Evolutionary conservation across 2,113 vertebrate species (phyloP), one percentile per base, ranked within the genome.

Genomic region (Proteles cristata): DNA sequence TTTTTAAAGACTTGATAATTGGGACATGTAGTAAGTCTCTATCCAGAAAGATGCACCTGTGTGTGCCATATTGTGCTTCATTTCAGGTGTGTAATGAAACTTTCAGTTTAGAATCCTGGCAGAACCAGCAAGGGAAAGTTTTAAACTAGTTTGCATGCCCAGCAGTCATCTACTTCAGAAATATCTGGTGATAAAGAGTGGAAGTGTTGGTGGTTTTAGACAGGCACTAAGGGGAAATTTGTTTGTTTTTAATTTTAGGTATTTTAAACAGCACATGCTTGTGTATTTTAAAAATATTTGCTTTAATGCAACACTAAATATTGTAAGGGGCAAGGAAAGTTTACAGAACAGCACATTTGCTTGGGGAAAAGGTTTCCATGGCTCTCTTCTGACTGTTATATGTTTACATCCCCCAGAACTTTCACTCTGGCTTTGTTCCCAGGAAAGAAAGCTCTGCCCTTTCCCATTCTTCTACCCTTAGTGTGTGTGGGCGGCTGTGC

Each of bases 361-460:
- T 96, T 79, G 65, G 92, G 79, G 79, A 96, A 82, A 95, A 93
- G 87, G 76, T 98, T 97, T 96, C 90, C 85, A 76, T 96, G 90
- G 84, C 83, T 97, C 33, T 96, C 55, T 5, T 50, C 74, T 93
- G 61, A 92, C 92, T 92, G 83, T 92, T 94, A 68, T 7, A 65
- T 97, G 93, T 97, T 97, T 97, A 66, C 76, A 55, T 83, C 71
- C 71, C 94, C 84, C 33, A 76, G 80, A 97, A 94, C 95, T 96
- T 97, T 96, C 83, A 83, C 90, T 93, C 76, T 98, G 98, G 97
- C 97, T 95, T 95, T 96, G 88, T 96, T 97, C 95, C 97, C 95
- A 82, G 96, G 86, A 96, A 96, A 68, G 89, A 79, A 91, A 39
- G 71, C 48, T 95, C 74, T 96, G 76, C 68, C 90, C 90, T 95